Evolutionary conservation across 1,140 invertebrate species (phyloP), one percentile per base, ranked within the genome.

Genomic region (Cardiocondyla obscurior): DNA sequence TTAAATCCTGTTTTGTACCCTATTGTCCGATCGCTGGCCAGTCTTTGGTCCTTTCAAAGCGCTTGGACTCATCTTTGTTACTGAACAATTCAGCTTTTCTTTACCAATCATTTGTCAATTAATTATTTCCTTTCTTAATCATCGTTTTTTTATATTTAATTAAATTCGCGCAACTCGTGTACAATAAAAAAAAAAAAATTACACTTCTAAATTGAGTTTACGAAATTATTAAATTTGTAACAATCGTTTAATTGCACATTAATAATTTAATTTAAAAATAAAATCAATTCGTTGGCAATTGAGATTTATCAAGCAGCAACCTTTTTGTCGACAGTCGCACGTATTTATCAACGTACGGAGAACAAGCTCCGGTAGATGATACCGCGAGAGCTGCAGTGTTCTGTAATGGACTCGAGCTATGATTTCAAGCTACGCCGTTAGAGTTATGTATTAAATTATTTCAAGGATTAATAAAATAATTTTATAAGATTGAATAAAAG

Each of bases 1-100:
- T 90, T 87, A 90, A 91, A 91, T 91, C 88, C 90, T 91, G 88
- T 90, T 91, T 53, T 90, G 76, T 53, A 51, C 58, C 73, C 69
- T n/a, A 88, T 89, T 89, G 86, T 90, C 74, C 82, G 28, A 51
- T 30, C 55, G 14, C 49, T 64, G 72, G 72, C 74, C 55, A 64
- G 77, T 67, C 82, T 60, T 74, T 79, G 55, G 65, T 82, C 73
- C 46, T 84, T 82, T 86, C 64, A 55, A 74, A 87, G 79, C 58
- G 72, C n/a, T 22, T 19, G 46, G 25, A 58, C 2, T 28, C 57
- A 16, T 14, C 14, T 46, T 49, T n/a, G 39, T 19, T 33, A 30
- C 36, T 49, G 39, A 12, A 58, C 33, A 53, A 65, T 58, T 67
- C 74, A 46, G 44, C 42, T 0, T n/a, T 39, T 7, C 39, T 53